phyloP scores from a whole-genome alignment of 2,113 vertebrate genomes.

The Eleginops maclovinus region DNA sequence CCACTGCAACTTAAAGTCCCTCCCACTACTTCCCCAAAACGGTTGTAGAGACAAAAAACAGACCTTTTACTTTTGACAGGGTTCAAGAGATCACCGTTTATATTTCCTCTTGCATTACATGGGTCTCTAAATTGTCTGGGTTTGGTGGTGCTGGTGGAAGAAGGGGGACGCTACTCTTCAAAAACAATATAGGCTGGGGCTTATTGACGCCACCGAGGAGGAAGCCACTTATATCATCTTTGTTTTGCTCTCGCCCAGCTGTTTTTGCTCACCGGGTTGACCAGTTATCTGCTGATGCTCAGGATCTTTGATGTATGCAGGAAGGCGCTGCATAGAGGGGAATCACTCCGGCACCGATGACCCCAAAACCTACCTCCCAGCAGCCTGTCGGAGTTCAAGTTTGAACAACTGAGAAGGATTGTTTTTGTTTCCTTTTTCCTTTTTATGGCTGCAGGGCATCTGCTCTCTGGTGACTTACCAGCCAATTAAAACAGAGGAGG shows the following conservation, averaged over 20 bases:
- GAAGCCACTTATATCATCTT: conserved; percentile 77
- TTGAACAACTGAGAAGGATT: conserved; percentile 71
- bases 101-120: conserved; percentile 78
- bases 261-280: conserved; percentile 70
- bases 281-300: conserved; percentile 68
- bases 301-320: conserved; percentile 75
- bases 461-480: conserved; percentile 44
- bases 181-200: conserved; percentile 54
- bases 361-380: conserved; percentile 68
- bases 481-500: conserved; percentile 41
- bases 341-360: conserved; percentile 48
- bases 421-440: conserved; percentile 44
- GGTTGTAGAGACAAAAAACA: conserved; percentile 69
- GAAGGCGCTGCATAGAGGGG: conserved; percentile 41
- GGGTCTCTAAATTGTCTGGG: conserved; percentile 69
- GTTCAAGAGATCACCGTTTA: conserved; percentile 77
- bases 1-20: conserved; percentile 49
- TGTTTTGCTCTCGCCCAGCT: conserved; percentile 77
- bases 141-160: conserved; percentile 40
- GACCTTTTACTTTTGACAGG: conserved; percentile 68
- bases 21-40: conserved; percentile 66
- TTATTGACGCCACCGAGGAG: conserved; percentile 59
- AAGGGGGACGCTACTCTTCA: conserved; percentile 31
- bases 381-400: conserved; percentile 75
- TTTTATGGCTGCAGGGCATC: conserved; percentile 26